Percentiles rank a stretch among this genome's conserved stretches.
phyloP scores from a whole-genome alignment of 2,888 invertebrate species.

The Strigamia crassipes region DNA sequence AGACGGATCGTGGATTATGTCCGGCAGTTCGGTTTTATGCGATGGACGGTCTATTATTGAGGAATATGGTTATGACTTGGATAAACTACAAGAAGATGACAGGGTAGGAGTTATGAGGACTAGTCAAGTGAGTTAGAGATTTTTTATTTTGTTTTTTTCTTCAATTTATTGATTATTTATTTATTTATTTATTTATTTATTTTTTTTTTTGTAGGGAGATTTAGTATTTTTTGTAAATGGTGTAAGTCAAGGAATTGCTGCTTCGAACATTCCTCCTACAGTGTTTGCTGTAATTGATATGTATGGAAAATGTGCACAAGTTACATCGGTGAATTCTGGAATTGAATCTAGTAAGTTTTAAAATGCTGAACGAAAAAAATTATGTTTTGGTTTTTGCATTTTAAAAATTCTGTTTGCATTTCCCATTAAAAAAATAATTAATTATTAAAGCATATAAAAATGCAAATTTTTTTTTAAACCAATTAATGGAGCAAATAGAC shows the following conservation, averaged over 20 bases:
- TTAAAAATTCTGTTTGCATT: background rate
- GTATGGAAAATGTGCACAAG: slow-evolving; percentile 82
- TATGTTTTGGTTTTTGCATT: too few species aligned
- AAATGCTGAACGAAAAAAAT: background rate
- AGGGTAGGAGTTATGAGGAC: slow-evolving; percentile 83
- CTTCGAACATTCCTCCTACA: slow-evolving; percentile 73
- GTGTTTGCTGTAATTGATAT: slow-evolving; percentile 79
- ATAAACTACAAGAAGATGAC: slow-evolving; percentile 79
- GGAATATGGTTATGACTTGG: slow-evolving; percentile 82
- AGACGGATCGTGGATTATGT: slow-evolving; percentile 88
- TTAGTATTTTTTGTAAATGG: slow-evolving; percentile 88
- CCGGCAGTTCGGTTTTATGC: slow-evolving; percentile 80
- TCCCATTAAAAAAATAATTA: background rate
- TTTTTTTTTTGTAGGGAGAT: slow-evolving; percentile 67
- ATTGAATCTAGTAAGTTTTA: slow-evolving; percentile 52
- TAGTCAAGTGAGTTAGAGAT: slow-evolving; percentile 65
- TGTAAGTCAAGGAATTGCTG: slow-evolving; percentile 84
- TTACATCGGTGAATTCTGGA: slow-evolving; percentile 62
- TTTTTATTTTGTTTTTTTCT: background rate
- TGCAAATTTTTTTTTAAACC: background rate
- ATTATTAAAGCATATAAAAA: background rate
- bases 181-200: background rate
- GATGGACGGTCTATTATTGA: slow-evolving; percentile 82
- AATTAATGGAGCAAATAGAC: too few species aligned
- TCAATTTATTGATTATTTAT: too few species aligned